Evolutionary conservation across 2,797 vertebrate species (phyloP).

Genomic region (Periophthalmus magnuspinnatus): DNA sequence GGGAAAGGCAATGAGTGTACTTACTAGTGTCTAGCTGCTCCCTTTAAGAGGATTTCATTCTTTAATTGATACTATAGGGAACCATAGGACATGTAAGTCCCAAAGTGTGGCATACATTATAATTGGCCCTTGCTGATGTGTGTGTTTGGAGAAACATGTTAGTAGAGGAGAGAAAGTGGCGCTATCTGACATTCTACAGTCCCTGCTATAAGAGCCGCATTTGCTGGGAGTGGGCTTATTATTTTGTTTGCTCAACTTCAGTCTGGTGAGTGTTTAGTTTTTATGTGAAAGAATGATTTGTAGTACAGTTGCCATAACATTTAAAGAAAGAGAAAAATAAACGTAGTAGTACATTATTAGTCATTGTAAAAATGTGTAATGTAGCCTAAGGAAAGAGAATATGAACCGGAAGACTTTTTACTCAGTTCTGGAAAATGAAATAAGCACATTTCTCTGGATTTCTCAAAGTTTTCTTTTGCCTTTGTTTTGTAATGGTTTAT

Average conservation of each 20-base stretch:
- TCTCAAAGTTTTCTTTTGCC: not conserved
- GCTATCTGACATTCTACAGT: conserved; percentile 24
- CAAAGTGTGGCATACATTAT: conserved; percentile 51
- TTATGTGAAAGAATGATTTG: too few relatives aligned
- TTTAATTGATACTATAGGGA: conserved; percentile 66
- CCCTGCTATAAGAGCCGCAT: conserved; percentile 8
- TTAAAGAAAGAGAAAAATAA: too few relatives aligned
- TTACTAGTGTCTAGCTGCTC: conserved; percentile 24
- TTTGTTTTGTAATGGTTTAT: not conserved
- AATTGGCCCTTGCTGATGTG: conserved; percentile 50
- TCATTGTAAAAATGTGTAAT: not conserved
- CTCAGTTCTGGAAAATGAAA: not conserved
- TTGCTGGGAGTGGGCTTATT: not conserved
- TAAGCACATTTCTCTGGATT: too few relatives aligned
- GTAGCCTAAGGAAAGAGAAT: not conserved
- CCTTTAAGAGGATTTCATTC: conserved; percentile 18
- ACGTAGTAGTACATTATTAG: not conserved
- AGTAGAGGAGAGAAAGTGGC: not conserved
- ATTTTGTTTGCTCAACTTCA: conserved; percentile 1
- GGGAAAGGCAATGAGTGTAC: conserved; percentile 27
- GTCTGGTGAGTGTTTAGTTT: too few relatives aligned
- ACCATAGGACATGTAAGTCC: conserved; percentile 44
- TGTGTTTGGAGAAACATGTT: conserved; percentile 24
- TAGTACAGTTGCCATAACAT: too few relatives aligned
- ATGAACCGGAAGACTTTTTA: not conserved